Evolutionary conservation across 2,888 invertebrate genomes (phyloP).

Genomic region (Malacosoma neustria): DNA sequence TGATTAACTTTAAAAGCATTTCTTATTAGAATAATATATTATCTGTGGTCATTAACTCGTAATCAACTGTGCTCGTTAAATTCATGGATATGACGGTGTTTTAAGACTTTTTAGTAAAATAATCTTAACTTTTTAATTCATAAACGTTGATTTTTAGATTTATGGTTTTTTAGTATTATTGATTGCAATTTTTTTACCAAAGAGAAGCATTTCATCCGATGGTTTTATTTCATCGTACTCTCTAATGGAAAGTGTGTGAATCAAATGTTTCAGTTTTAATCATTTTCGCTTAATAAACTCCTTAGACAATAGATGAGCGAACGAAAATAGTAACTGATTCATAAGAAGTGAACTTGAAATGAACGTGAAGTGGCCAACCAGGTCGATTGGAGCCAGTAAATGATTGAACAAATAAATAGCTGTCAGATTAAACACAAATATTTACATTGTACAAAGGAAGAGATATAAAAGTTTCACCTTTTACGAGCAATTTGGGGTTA

Average conservation of each 20-base stretch:
- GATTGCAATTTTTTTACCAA: too few relatives aligned
- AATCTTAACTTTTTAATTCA: too few relatives aligned
- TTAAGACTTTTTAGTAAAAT: neutral
- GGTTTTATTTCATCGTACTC: too few relatives aligned
- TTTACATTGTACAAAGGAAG: slow-evolving; percentile 58
- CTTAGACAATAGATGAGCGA: too few relatives aligned
- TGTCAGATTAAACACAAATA: slow-evolving; percentile 58
- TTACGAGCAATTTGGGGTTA: slow-evolving; percentile 70
- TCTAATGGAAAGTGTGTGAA: too few relatives aligned
- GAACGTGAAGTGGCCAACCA: slow-evolving; percentile 12
- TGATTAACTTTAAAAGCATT: neutral
- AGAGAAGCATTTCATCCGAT: too few relatives aligned
- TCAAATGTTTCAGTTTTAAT: too few relatives aligned
- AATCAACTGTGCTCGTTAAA: neutral
- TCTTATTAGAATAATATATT: neutral
- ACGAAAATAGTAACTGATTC: too few relatives aligned
- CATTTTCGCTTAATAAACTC: too few relatives aligned
- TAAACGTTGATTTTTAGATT: too few relatives aligned
- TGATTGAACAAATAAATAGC: slow-evolving; percentile 37
- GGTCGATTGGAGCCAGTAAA: slow-evolving; percentile 23
- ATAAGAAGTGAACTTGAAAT: too few relatives aligned
- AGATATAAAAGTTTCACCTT: slow-evolving; percentile 60
- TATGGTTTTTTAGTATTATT: too few relatives aligned
- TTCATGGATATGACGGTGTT: neutral
- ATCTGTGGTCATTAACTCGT: neutral